Conservation (phyloP, 2,888 invertebrate genomes). For the Holacanthella duospinosa region DNA sequence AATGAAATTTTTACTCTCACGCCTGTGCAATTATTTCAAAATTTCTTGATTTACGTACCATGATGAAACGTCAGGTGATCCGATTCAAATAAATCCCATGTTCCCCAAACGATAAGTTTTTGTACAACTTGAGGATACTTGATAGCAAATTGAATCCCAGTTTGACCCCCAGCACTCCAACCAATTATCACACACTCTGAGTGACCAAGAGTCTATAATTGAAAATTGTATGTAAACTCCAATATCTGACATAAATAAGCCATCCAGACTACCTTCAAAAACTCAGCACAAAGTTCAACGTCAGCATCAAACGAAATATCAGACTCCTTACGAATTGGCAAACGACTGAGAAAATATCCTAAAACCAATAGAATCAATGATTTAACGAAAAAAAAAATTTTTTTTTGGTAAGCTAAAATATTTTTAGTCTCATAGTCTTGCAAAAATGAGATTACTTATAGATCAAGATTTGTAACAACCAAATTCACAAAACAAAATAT, state of each 20-base stretch:
- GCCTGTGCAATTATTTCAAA: background rate
- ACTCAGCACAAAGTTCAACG: background rate
- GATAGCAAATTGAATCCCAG: background rate
- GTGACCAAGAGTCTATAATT: background rate
- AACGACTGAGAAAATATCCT: background rate
- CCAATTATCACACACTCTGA: background rate
- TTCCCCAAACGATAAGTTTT: background rate
- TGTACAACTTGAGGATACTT: background rate
- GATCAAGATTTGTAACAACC: no score
- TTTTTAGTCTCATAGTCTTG: background rate
- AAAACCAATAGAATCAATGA: no score
- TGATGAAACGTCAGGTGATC: background rate
- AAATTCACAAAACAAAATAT: no score
- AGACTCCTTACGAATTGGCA: background rate
- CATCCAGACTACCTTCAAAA: background rate
- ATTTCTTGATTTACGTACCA: no score
- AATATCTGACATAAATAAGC: no score
- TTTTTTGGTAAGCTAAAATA: constrained; percentile 1
- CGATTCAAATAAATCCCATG: background rate
- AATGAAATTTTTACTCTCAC: background rate
- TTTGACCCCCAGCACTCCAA: constrained; percentile 2
- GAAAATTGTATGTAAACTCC: no score
- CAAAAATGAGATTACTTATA: no score
- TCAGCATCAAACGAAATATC: background rate
- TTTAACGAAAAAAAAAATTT: no score